Evolutionary conservation across 2,113 vertebrate genomes (phyloP), one percentile per base, ranked within the genome.

Genomic region (Trematomus loennbergii): DNA sequence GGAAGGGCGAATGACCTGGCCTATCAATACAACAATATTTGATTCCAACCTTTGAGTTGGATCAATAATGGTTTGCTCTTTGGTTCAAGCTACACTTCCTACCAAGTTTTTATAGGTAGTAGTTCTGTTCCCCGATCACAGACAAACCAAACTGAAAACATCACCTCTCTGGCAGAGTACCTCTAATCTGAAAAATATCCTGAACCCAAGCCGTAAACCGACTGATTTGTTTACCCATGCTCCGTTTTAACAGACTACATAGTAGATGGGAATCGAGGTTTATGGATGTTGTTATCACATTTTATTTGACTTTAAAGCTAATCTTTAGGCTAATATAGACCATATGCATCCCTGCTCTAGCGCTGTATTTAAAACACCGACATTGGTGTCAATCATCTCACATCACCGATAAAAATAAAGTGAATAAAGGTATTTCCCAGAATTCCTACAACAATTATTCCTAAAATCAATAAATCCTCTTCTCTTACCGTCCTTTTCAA

Each of bases 391-490:
- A 43, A 57, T 66, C n/a, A 43, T 52, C 16, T 15, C 3, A 1
- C 36, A 40, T 8, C 36, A 6, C 36, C 36, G 7, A 40, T 40
- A 40, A 5, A 29, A 40, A 40, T 40, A 40, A 40, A 65, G 16
- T 25, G 9, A 65, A 36, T 15, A 48, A 4, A 48, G 46, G 16
- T 15, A 11, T 49, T 72, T 15, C 43, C 45, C 59, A 25, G 57
- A 73, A 45, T 12, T 55, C 8, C 48, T 9, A 3, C 7, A 12
- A 20, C 2, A 72, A 54, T 67, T 40, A 15, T 10, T 46, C 17
- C 4, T 9, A 43, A 43, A 57, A 57, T 69, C 22, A 49, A 69
- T 15, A 57, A 76, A 82, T 71, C n/a, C 0, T 57, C 59, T 76
- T 43, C 20, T 0, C 22, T 25, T 40, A 33, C 46, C 33, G 59